Evolutionary conservation across 2,888 invertebrate genomes (phyloP).

Genomic region (Seira musarum): DNA sequence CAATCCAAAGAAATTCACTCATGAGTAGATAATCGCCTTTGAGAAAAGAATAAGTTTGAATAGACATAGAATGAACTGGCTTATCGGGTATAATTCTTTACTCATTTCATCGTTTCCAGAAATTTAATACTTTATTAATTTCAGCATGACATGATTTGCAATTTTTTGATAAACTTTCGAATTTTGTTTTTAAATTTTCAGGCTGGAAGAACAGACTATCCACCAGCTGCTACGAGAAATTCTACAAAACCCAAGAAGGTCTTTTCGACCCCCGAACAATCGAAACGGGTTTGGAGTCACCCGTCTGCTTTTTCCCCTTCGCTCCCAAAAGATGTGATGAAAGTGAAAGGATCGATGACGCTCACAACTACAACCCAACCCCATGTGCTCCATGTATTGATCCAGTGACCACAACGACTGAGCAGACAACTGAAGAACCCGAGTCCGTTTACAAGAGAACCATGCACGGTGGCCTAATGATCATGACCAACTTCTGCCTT

Average conservation of each 20-base stretch:
- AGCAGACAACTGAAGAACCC: slow-evolving; percentile 16
- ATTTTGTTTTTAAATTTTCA: too few species aligned
- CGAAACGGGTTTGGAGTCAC: slow-evolving; percentile 20
- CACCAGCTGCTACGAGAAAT: slow-evolving; percentile 40
- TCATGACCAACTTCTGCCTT: slow-evolving; percentile 53
- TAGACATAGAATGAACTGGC: too few species aligned
- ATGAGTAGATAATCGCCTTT: too few species aligned
- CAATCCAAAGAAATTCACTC: too few species aligned
- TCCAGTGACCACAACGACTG: slow-evolving; percentile 31
- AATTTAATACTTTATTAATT: too few species aligned
- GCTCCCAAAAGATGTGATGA: slow-evolving; percentile 17
- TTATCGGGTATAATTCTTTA: too few species aligned
- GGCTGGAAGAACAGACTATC: not conserved
- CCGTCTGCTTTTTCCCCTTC: slow-evolving; percentile 36
- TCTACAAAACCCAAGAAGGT: slow-evolving; percentile 20
- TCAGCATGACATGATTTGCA: too few species aligned
- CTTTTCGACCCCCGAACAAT: slow-evolving; percentile 26
- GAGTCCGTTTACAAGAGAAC: slow-evolving; percentile 30
- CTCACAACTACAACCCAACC: not conserved
- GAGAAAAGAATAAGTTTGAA: too few species aligned
- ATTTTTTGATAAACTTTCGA: too few species aligned
- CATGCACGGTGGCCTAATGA: slow-evolving; percentile 48
- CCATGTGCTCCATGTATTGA: slow-evolving; percentile 16
- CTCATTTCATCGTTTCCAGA: too few species aligned
- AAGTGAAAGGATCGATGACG: slow-evolving; percentile 14